These are phyloP conservation scores for Pangasius larnaudii DNA, from an alignment of 2,797 vertebrate species.

Conservation along the genomic window DNA sequence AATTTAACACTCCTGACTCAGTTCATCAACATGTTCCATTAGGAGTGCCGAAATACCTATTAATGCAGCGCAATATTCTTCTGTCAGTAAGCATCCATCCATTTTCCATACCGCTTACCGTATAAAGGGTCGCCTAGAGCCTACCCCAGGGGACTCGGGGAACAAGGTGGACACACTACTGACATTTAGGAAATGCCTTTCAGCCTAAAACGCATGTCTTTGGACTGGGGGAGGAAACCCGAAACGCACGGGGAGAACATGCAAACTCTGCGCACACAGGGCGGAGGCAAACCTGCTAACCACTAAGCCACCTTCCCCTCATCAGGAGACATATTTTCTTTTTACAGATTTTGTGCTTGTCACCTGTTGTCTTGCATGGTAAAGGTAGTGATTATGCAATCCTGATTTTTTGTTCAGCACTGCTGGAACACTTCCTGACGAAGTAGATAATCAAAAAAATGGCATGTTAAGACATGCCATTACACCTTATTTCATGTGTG, in stretches of 20 bases:
- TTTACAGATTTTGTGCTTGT: background rate
- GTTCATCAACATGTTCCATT: background rate
- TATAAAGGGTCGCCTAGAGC: too few species aligned
- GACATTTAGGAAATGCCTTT: too few species aligned
- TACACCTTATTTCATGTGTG: background rate
- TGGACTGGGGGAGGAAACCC: too few species aligned
- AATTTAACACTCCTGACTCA: background rate
- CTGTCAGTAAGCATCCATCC: background rate
- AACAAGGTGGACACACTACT: too few species aligned
- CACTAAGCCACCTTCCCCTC: too few species aligned
- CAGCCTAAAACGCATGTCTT: too few species aligned
- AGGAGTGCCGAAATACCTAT: background rate
- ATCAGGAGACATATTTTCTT: background rate
- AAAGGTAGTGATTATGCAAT: background rate
- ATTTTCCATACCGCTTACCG: too few species aligned
- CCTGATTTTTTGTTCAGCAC: background rate
- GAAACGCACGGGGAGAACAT: too few species aligned
- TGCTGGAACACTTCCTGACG: constrained; percentile 2
- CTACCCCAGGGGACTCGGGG: too few species aligned
- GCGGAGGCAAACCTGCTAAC: too few species aligned
- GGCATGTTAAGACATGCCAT: constrained; percentile 16
- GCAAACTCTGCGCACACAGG: too few species aligned
- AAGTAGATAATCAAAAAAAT: background rate
- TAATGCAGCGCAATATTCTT: background rate
- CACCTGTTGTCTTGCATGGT: background rate